phyloP scores from a whole-genome alignment of 1,140 invertebrate species.

The Habropoda laboriosa region DNA sequence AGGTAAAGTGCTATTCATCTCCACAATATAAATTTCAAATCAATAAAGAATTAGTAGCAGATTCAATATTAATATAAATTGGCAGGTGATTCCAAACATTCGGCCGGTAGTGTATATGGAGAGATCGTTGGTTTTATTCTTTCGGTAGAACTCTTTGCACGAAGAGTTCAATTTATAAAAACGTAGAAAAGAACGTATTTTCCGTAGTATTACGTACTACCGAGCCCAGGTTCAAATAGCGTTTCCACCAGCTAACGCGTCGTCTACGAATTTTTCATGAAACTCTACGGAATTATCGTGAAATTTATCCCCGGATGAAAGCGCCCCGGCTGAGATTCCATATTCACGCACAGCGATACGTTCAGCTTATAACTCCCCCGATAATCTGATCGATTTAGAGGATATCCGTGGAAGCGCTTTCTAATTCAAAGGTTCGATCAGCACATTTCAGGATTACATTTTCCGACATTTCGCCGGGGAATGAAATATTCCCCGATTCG shows the following conservation, averaged over 20 bases:
- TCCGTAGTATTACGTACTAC: background rate
- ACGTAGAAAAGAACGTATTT: too few species aligned
- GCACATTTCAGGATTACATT: constrained; percentile 41
- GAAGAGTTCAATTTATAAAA: too few species aligned
- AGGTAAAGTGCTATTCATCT: too few species aligned
- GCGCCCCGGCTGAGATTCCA: background rate
- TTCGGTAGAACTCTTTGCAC: too few species aligned
- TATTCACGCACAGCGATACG: constrained; percentile 9
- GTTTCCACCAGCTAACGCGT: background rate
- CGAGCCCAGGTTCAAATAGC: background rate
- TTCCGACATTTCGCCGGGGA: background rate
- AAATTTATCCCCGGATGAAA: constrained; percentile 3
- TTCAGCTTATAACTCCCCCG: constrained; percentile 12
- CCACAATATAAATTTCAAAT: too few species aligned
- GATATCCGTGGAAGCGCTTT: constrained; percentile 22
- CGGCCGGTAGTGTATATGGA: too few species aligned
- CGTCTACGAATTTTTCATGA: background rate
- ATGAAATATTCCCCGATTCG: constrained; percentile 41
- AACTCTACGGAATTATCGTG: background rate
- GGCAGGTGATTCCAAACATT: too few species aligned
- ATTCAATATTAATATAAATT: too few species aligned
- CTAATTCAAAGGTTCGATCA: constrained; percentile 46
- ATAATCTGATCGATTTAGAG: constrained; percentile 43
- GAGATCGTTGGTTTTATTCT: too few species aligned
- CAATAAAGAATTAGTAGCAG: too few species aligned